These are phyloP conservation scores for Geothlypis trichas DNA, from an alignment of 2,113 vertebrate species.

Conservation along the genomic window DNA sequence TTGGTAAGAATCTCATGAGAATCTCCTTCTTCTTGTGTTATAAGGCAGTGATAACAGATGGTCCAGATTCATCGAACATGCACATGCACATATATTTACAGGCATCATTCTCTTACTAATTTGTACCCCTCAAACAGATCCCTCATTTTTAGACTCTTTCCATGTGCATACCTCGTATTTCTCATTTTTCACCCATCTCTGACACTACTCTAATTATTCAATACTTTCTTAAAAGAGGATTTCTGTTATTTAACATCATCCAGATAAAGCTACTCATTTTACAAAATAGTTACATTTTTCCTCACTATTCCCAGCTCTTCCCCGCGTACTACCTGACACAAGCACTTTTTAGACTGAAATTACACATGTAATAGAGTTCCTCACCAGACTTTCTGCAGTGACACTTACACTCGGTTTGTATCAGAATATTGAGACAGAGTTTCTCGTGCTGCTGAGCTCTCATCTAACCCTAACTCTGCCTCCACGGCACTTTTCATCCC, in stretches of 20 bases:
- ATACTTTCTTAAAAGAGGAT: not conserved
- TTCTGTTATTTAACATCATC: not conserved
- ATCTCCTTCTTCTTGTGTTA: not conserved
- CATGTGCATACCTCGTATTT: fast-evolving
- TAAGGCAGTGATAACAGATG: not conserved
- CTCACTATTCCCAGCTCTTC: not conserved
- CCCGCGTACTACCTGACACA: not conserved
- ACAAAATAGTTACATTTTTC: not conserved
- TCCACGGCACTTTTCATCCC: fast-evolving
- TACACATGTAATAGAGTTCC: not conserved
- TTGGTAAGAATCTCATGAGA: not conserved
- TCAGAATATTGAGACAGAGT: fast-evolving
- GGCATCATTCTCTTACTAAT: not conserved
- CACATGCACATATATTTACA: not conserved
- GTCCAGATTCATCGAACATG: not conserved
- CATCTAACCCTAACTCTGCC: not conserved
- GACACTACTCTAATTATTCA: not conserved
- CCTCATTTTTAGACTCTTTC: not conserved
- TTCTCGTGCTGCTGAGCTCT: not conserved
- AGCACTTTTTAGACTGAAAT: not conserved
- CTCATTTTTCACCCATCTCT: not conserved
- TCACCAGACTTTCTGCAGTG: not conserved
- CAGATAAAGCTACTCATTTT: not conserved
- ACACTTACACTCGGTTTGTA: not conserved
- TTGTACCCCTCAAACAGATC: not conserved